Evolutionary conservation across 2,797 vertebrate species (phyloP).

Genomic region (Chaunax sp.): DNA sequence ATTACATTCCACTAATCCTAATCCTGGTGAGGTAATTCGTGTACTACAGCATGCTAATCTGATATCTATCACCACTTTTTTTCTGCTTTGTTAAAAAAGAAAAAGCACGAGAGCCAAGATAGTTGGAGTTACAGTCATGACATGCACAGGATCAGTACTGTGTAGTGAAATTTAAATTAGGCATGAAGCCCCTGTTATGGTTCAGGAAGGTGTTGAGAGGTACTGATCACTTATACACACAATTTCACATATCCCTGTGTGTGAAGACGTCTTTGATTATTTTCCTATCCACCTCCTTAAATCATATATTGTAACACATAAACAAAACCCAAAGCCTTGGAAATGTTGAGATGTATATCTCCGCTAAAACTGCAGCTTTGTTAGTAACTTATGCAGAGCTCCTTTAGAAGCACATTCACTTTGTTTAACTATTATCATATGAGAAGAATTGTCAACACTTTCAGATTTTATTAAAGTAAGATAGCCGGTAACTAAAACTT

Average conservation of each 20-base stretch:
- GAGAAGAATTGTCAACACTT: not conserved
- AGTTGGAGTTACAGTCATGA: conserved; percentile 2
- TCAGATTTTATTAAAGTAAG: not conserved
- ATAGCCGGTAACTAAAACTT: not conserved
- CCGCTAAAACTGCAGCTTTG: not conserved
- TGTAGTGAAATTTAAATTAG: not conserved
- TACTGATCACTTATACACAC: not conserved
- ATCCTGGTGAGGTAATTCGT: conserved; percentile 42
- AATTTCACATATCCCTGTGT: not conserved
- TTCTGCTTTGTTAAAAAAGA: conserved; percentile 20
- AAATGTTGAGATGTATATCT: not conserved
- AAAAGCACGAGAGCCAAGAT: conserved; percentile 13
- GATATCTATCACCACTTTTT: conserved; percentile 25
- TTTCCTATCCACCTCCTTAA: conserved; percentile 13
- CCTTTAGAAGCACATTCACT: not conserved
- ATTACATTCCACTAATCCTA: conserved; percentile 57
- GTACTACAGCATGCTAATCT: conserved; percentile 32
- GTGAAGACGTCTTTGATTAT: not conserved
- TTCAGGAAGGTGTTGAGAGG: not conserved
- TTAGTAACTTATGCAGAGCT: not conserved
- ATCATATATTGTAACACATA: not conserved
- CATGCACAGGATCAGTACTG: not conserved
- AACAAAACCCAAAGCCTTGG: conserved; percentile 3
- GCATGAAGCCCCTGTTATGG: not conserved
- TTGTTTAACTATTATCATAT: not conserved